phyloP scores from a whole-genome alignment of 2,888 invertebrate genomes.

The Ligdia adustata region DNA sequence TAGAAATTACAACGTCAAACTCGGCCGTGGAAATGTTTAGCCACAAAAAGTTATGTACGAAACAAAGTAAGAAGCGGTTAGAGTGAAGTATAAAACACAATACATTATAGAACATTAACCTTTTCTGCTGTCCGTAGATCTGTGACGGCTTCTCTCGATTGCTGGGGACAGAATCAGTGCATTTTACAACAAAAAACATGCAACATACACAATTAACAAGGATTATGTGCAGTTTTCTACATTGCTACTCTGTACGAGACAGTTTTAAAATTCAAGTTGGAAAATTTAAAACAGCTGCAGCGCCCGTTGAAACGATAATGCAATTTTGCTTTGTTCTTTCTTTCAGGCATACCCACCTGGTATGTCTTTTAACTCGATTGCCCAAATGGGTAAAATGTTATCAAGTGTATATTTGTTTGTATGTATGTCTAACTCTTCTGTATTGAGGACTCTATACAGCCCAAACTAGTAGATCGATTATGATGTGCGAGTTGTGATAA shows the following conservation, averaged over 20 bases:
- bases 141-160: conserved; percentile 28
- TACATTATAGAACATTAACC: conserved; percentile 48
- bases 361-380: no score
- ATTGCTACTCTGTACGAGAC: conserved; percentile 15
- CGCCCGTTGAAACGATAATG: conserved; percentile 1
- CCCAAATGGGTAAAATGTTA: no score
- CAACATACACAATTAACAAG: conserved; percentile 42
- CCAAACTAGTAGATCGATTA: no score
- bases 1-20: neutral
- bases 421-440: no score
- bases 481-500: no score
- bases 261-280: neutral
- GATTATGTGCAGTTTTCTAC: conserved; percentile 33
- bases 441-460: no score
- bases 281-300: conserved; percentile 1
- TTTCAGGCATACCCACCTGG: no score
- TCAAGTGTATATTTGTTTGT: neutral
- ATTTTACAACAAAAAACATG: conserved; percentile 52
- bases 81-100: conserved; percentile 12
- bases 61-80: neutral
- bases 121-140: conserved; percentile 37
- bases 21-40: neutral
- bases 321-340: neutral
- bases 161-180: conserved; percentile 64
- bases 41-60: conserved; percentile 2